Evolutionary conservation across 1,140 invertebrate species (phyloP).

Genomic region (Dinoponera quadriceps): DNA sequence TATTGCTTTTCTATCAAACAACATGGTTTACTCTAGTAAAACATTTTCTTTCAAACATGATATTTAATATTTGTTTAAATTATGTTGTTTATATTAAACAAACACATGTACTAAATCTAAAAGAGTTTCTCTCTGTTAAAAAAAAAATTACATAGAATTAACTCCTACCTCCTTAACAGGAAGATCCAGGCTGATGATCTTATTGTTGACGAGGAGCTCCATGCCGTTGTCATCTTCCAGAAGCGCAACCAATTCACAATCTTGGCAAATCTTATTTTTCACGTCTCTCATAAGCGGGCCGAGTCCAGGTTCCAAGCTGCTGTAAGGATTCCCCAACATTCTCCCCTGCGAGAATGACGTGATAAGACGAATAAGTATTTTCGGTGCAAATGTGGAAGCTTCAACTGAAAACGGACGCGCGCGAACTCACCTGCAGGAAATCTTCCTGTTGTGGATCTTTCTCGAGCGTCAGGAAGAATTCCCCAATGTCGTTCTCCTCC

Average conservation of each 20-base stretch:
- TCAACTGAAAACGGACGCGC: background rate
- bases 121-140: background rate
- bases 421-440: slow-evolving; percentile 92
- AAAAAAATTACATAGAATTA: slow-evolving; percentile 36
- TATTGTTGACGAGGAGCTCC: slow-evolving; percentile 99
- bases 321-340: slow-evolving; percentile 99
- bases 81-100: slow-evolving; percentile 6
- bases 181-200: slow-evolving; percentile 98
- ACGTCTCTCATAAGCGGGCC: slow-evolving; percentile 99
- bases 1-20: no score
- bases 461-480: slow-evolving; percentile 98
- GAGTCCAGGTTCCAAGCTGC: slow-evolving; percentile 95
- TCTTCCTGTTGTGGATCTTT: slow-evolving; percentile 99
- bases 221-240: slow-evolving; percentile 99
- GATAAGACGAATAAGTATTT: slow-evolving; percentile 27
- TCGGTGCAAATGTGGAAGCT: slow-evolving; percentile 7
- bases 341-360: slow-evolving; percentile 90
- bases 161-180: slow-evolving; percentile 94
- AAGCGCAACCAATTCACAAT: slow-evolving; percentile 98
- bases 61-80: slow-evolving; percentile 37
- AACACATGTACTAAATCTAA: slow-evolving; percentile 11
- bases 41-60: no score
- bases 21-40: no score
- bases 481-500: slow-evolving; percentile 98
- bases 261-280: slow-evolving; percentile 99